Conservation (phyloP, 2,113 vertebrate genomes). For the Cathartes aura region DNA sequence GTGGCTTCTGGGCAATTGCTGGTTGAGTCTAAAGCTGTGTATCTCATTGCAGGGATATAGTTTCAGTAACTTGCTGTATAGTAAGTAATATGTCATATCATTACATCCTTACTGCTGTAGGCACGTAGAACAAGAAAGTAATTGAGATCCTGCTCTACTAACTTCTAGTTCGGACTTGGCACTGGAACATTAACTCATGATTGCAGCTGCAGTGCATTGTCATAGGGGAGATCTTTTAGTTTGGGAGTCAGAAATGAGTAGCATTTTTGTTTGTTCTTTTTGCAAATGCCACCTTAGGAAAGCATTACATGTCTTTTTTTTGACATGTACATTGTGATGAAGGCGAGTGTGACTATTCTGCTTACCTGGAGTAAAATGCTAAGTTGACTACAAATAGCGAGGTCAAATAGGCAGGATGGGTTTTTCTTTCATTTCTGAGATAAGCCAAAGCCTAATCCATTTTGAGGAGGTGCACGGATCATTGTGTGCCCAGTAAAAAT, state of each 20-base stretch:
- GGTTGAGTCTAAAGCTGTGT: background rate
- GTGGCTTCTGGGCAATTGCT: background rate
- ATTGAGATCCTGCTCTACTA: background rate
- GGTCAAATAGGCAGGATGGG: background rate
- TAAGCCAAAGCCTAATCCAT: background rate
- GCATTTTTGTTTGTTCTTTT: background rate
- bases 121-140: background rate
- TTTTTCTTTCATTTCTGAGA: background rate
- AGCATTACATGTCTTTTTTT: background rate
- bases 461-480: background rate
- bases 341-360: background rate
- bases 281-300: background rate
- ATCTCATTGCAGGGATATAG: background rate
- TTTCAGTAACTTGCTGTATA: background rate
- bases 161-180: background rate
- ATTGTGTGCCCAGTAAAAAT: background rate
- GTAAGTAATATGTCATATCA: background rate
- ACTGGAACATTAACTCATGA: background rate
- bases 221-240: background rate
- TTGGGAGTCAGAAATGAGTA: background rate
- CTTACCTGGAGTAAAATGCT: background rate
- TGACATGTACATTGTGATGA: accelerated
- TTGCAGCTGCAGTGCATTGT: background rate
- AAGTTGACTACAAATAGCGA: background rate
- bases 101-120: slow-evolving; percentile 3